Conservation (phyloP, 2,113 vertebrate species). For the Corydoras maculifer region DNA sequence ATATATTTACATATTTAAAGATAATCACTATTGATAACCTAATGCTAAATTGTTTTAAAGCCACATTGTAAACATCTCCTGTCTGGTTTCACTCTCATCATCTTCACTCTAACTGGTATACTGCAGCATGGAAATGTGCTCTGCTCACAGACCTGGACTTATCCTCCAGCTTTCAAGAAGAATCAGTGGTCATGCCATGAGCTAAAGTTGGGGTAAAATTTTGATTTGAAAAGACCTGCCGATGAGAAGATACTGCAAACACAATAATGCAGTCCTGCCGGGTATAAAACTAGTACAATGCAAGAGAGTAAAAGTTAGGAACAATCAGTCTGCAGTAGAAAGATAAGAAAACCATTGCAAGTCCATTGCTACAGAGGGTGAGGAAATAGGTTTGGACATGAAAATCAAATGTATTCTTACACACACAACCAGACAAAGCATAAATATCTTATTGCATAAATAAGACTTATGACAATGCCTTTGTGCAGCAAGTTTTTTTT, state of each 20-base stretch:
- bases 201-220: constrained; percentile 1
- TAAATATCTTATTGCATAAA: neutral
- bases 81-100: neutral
- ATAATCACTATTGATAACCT: too few relatives aligned
- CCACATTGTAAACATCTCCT: too few relatives aligned
- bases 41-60: too few relatives aligned
- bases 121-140: constrained; percentile 7
- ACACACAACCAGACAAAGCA: too few relatives aligned
- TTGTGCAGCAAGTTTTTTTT: constrained; percentile 12
- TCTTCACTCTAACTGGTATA: neutral
- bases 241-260: neutral
- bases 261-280: neutral
- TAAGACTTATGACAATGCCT: constrained; percentile 6
- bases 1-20: too few relatives aligned
- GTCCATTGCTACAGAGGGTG: too few relatives aligned
- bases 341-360: too few relatives aligned
- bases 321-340: neutral
- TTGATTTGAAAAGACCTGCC: neutral
- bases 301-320: neutral
- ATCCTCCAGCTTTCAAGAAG: constrained; percentile 1
- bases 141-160: constrained; percentile 1
- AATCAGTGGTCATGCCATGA: neutral
- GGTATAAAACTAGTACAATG: neutral
- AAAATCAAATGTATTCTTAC: too few relatives aligned
- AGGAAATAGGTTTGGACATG: too few relatives aligned